Conservation (phyloP, 2,888 invertebrate species). For the Glaucopsyche alexis region DNA sequence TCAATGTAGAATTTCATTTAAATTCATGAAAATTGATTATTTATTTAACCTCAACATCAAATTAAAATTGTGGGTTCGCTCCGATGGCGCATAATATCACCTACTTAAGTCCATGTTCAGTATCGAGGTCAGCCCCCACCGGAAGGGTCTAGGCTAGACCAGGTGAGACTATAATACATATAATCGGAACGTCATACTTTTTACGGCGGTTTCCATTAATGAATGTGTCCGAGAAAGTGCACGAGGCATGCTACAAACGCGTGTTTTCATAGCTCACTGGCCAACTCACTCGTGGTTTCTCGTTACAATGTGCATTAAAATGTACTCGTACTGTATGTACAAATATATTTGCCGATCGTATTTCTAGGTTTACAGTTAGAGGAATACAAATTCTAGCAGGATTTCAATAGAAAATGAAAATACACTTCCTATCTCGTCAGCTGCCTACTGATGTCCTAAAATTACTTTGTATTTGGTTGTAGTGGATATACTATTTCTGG, state of each 20-base stretch:
- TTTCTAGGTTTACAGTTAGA: neutral
- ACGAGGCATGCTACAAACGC: slow-evolving; percentile 65
- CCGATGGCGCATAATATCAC: neutral
- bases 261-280: slow-evolving; percentile 74
- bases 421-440: neutral
- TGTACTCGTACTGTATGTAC: neutral
- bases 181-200: slow-evolving; percentile 25
- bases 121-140: slow-evolving; percentile 12
- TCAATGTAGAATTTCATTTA: too few species aligned
- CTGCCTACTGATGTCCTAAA: too few species aligned
- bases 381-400: neutral
- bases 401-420: neutral
- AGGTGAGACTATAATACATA: neutral
- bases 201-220: slow-evolving; percentile 31
- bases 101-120: slow-evolving; percentile 4
- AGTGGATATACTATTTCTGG: too few species aligned
- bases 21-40: too few species aligned
- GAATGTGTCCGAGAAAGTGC: slow-evolving; percentile 64
- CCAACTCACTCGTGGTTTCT: slow-evolving; percentile 61
- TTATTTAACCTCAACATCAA: too few species aligned
- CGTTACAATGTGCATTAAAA: slow-evolving; percentile 32
- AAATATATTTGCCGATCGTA: slow-evolving; percentile 22
- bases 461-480: too few species aligned
- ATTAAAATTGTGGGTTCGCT: neutral
- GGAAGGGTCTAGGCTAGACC: slow-evolving; percentile 13